Base-by-base conservation (phyloP, 2,888 invertebrate species). In the Serrognathus titanus region DNA sequence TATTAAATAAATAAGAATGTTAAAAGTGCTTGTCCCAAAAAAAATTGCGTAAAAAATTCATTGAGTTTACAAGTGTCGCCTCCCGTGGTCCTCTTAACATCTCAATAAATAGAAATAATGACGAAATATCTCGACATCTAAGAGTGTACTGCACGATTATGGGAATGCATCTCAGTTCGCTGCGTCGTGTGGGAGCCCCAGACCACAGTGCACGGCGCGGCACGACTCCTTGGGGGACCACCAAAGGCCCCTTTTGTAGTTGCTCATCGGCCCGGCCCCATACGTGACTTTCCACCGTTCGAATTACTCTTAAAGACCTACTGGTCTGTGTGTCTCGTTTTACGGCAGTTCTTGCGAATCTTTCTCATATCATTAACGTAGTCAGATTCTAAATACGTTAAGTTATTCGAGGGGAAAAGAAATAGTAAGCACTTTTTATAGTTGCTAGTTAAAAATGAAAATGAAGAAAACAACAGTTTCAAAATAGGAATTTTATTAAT, bases 151-250 rank as follows among this genome's bases (percentile, higher is more conserved):
- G 12, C 53, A 24, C 40, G 40, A 50, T 53, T 57, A 57, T 55
- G 57, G 59, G 58, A 59, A 59, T 60, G 51, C 52, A 48, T 58
- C 60, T 62, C 67, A 69, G 65, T 67, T 67, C 61, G 66, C 51
- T 68, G 70, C 68, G 59, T 70, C 70, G 70, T 70, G 70, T 70
- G 70, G 70, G 70, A 70, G 68, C 70, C 66, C 54, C 60, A 63
- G 68, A 66, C 67, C 69, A 67, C 69, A 68, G 67, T 62, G 61
- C 60, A 61, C 62, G 60, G 59, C 58, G 45, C 62, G 38, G 50
- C 59, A 57, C 59, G 64, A 53, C 47, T 52, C 55, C 61, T 58
- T 48, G 56, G 65, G 61, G 65, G 63, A 59, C 60, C 66, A 57
- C 63, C 60, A 51, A 56, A 58, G 55, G 63, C 40, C 55, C 55